Conservation (phyloP, 2,113 vertebrate genomes). For the Gadus chalcogrammus region DNA sequence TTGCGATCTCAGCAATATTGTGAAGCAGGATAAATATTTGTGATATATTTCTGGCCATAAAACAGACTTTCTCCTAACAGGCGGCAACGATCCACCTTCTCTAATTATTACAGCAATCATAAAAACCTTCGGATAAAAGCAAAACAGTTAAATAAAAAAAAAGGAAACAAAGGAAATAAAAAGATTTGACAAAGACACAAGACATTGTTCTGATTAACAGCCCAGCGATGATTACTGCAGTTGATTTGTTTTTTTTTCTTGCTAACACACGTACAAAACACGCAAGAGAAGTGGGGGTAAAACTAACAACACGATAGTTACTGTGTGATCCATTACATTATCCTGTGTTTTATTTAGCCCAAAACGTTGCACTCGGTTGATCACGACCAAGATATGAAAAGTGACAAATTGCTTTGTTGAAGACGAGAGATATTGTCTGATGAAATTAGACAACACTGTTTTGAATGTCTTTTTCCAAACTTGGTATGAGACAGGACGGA, state of each 20-base stretch:
- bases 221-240: constrained; percentile 43
- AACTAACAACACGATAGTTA: background rate
- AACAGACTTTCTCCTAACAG: constrained; percentile 72
- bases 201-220: constrained; percentile 63
- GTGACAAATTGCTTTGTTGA: constrained; percentile 52
- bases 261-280: background rate
- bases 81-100: constrained; percentile 72
- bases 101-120: constrained; percentile 75
- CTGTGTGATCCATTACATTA: constrained; percentile 26
- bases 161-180: constrained; percentile 65
- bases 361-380: constrained; percentile 41
- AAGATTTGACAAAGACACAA: no score
- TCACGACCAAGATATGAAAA: constrained; percentile 44
- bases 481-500: background rate
- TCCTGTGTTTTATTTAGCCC: constrained; percentile 8
- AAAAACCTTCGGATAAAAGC: constrained; percentile 69
- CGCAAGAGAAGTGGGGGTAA: background rate
- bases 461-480: constrained; percentile 27
- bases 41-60: constrained; percentile 76
- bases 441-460: constrained; percentile 43
- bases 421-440: constrained; percentile 32
- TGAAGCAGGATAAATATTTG: constrained; percentile 68
- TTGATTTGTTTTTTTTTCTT: constrained; percentile 21
- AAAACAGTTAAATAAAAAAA: constrained; percentile 61
- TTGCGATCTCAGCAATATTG: background rate